Evolutionary conservation across 64 coral and sea anemone species (phyloP), one percentile per base, ranked within the genome.

Genomic region (Pachyseris speciosa): DNA sequence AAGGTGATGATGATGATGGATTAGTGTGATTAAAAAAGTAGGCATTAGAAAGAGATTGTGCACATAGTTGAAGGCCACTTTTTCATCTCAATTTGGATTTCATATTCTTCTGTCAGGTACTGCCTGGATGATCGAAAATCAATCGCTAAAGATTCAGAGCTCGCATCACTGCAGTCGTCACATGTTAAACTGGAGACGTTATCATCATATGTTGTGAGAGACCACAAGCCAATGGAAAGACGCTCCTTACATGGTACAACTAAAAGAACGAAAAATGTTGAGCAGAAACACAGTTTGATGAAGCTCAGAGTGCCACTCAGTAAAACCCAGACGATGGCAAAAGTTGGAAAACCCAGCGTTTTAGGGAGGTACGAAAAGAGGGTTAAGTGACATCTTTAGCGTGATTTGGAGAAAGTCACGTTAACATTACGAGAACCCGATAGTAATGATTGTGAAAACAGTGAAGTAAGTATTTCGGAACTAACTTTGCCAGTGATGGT

Each of bases 121-220:
- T 92, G 89, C 31, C 64, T 92, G 34, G 89, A 92, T 37, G 60
- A 55, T 34, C 78, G 80, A 65, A 33, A 53, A 24, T 40, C 89
- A 1, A 37, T 92, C 20, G 39, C 79, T 3, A 83, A 75, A 66
- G 89, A 92, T 70, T 73, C 50, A 4, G 50, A 92, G 47, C 49
- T 92, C 7, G 20, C 79, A 26, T 30, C 22, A 29, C 52, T 71
- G 13, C 89, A 92, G 16, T 74, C 65, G 40, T 73, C 67, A 2
- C 33, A 61, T 64, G 38, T 92, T 36, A 92, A 84, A 47, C 37
- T 61, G 13, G 89, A 92, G 37, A 92, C 89, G 0, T 73, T 92
- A 7, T 92, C 89, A 43, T 84, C 89, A 3, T 72, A 50, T 19
- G 49, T 70, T 25, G 13, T 29, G 57, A 52, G 29, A 38, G 66